These are phyloP conservation scores for Danionella cerebrum DNA, from an alignment of 2,113 vertebrate genomes.

Conservation along the genomic window DNA sequence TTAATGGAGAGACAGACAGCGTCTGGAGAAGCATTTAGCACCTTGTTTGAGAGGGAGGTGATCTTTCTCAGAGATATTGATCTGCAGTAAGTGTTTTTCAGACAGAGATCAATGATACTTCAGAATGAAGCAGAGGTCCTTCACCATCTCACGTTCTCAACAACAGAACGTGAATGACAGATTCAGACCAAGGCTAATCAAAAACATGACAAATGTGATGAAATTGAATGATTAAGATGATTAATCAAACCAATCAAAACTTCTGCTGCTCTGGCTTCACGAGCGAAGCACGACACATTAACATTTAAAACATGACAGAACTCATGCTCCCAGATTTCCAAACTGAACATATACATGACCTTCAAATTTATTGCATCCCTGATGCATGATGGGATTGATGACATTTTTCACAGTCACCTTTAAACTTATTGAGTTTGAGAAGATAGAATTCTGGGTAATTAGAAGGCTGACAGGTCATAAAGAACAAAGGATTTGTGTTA, in stretches of 20 bases:
- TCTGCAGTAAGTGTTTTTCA: constrained; percentile 1
- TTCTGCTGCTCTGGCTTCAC: neutral
- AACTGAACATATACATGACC: neutral
- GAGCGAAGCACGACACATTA: too few species aligned
- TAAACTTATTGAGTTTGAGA: neutral
- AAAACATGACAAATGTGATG: neutral
- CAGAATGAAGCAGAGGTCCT: neutral
- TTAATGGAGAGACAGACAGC: neutral
- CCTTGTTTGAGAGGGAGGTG: neutral
- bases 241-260: too few species aligned
- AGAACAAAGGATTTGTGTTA: constrained; percentile 6
- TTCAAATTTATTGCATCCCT: neutral
- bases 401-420: neutral
- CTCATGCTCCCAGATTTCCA: neutral
- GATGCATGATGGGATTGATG: neutral
- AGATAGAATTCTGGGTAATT: constrained; percentile 2
- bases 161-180: neutral
- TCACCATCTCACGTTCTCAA: too few species aligned
- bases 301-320: too few species aligned
- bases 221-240: too few species aligned
- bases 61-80: constrained; percentile 12
- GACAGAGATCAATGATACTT: constrained; percentile 13
- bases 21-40: neutral
- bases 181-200: neutral
- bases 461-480: neutral